Base-by-base conservation (phyloP, 2,888 invertebrate species). In the Caenorhabditis sp. region DNA sequence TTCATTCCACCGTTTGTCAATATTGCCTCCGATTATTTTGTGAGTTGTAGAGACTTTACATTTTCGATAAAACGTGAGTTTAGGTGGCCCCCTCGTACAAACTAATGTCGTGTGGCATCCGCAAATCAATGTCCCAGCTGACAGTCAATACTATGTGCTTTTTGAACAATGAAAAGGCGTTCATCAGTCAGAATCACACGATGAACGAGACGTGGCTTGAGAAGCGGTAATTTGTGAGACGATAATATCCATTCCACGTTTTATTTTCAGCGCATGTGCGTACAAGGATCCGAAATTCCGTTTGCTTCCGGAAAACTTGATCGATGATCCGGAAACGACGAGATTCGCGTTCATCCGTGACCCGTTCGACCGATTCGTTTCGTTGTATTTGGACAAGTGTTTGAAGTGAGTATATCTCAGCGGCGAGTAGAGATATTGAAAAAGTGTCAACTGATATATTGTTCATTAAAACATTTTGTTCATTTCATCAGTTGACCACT, bases 1-100 rank as follows among this genome's bases (percentile, higher is more conserved):
- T 72, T 72, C 62, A 72, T 72, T n/a, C 63, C 62, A 2, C 72
- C 72, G 0, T 72, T 63, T 22, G 63, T 72, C 41, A 72, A 72
- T 15, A 63, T 72, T 35, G 72, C 63, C 11, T 62, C 72, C 4
- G 72, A 72, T 27, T 58, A 37, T 15, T 70, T 59, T 26, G 70
- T 68, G 24, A 68, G 68, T 52, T 43, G 4, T 1, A 39, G 15
- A 32, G 17, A 9, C 11, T 45, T 24, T 7, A 30, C n/a, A 5
- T 24, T 13, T 27, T 17, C 7, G 27, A 32, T 4, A 4, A 17
- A 30, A 9, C 22, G 30, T 13, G 22, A 17, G 13, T 8, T 20
- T 46, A 68, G 68, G 58, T 70, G 0, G 59, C 70, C n/a, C 17
- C 59, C 1, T 15, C 35, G n/a, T 59, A 70, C 30, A 70, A 61